These are phyloP conservation scores for Vanessa cardui DNA, from an alignment of 2,888 invertebrate species.

Conservation along the genomic window DNA sequence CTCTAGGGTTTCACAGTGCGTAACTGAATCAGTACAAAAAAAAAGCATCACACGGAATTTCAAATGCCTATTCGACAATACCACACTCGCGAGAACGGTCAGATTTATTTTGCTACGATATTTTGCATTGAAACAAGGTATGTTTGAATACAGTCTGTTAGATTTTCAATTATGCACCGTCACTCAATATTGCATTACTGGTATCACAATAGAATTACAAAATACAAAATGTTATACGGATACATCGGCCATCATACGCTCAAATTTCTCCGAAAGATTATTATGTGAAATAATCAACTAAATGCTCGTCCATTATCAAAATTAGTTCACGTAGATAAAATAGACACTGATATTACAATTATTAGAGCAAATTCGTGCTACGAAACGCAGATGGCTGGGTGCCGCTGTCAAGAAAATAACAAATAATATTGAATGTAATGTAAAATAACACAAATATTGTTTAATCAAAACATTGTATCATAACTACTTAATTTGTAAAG, in stretches of 20 bases:
- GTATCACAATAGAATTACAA: neutral
- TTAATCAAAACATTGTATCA: too few species aligned
- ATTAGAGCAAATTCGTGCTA: neutral
- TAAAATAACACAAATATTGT: too few species aligned
- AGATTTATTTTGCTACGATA: constrained; percentile 16
- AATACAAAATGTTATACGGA: neutral
- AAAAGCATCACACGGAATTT: constrained; percentile 21
- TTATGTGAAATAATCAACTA: neutral
- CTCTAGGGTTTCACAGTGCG: constrained; percentile 21
- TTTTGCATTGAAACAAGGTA: constrained; percentile 11
- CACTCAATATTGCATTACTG: neutral
- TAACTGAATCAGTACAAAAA: constrained; percentile 25
- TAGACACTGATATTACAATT: neutral
- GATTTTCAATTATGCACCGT: constrained; percentile 4
- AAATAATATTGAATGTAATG: too few species aligned
- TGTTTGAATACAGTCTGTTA: neutral
- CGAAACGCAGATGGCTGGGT: too few species aligned
- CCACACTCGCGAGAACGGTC: constrained; percentile 19
- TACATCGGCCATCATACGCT: neutral
- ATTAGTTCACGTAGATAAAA: constrained; percentile 6
- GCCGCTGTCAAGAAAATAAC: too few species aligned
- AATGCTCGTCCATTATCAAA: constrained; percentile 22
- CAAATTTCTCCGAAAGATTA: neutral
- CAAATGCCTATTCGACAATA: constrained; percentile 22
- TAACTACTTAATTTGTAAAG: too few species aligned